Base-by-base conservation (phyloP, 2,888 invertebrate species). In the Physocephala rufipes region DNA sequence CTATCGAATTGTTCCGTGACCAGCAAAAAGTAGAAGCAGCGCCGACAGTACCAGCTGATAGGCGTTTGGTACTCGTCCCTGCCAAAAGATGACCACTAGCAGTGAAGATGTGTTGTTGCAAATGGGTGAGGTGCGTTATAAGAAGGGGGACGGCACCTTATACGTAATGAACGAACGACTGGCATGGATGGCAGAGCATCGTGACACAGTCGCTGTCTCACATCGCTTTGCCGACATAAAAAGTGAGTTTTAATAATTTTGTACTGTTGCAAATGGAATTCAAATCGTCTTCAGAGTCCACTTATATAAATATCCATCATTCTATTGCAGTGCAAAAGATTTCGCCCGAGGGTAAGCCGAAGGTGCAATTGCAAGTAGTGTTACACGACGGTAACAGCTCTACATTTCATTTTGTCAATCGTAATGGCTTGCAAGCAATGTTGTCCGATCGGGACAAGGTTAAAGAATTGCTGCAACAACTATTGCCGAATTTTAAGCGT, bases 361-460 rank as follows among this genome's bases (percentile, higher is more conserved):
- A 99, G 88, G 95, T 99, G 70, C 99, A 99, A 85, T 88, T 99
- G 19, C 99, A 99, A 89, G 92, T 99, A 24, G 96, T 97, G 24
- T 88, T 99, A 74, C 95, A 98, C 79, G 96, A 95, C 88, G 96
- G 95, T 26, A 91, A 93, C 64, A 95, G 96, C 63, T 96, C 96
- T 2, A 99, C 98, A 16, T 99, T 99, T 88, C 99, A 99, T 83
- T 99, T 99, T 87, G 94, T 94, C 63, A 95, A 97, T 86, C 91
- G 95, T 4, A 90, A 90, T 64, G 96, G 97, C 0, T 88, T 91
- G 30, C 91, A 92, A 43, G 92, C 91, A 7, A 97, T 97, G 87
- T 89, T 95, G 15, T 90, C 92, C 73, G 98, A 98, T 84, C 88
- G 99, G 67, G 97, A 99, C 85, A 91, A 93, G 80, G 95, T 99